These are phyloP conservation scores for Ceyx margarethae DNA, from an alignment of 2,113 vertebrate species.

Conservation along the genomic window DNA sequence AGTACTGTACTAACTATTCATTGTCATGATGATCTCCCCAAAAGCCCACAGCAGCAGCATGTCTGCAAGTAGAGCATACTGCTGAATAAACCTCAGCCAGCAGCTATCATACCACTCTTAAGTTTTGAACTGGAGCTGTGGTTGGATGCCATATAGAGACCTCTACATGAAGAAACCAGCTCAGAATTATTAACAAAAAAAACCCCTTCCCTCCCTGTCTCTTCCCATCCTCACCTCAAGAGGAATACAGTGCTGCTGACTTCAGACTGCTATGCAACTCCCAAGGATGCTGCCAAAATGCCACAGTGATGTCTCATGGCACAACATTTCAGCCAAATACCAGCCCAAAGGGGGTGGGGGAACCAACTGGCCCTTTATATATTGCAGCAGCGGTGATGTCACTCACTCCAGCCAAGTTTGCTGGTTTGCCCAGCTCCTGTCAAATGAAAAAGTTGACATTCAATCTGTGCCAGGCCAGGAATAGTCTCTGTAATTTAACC, in stretches of 20 bases:
- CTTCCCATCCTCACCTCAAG: neutral
- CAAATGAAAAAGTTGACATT: constrained; percentile 57
- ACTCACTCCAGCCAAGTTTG: neutral
- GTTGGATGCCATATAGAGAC: neutral
- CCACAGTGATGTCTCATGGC: constrained; percentile 9
- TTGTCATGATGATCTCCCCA: neutral
- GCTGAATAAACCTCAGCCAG: neutral
- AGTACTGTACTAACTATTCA: neutral
- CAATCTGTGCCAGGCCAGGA: constrained; percentile 38
- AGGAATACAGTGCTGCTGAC: neutral
- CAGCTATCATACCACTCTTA: neutral
- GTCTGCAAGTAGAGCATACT: neutral
- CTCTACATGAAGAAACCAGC: neutral
- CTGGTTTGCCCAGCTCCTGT: constrained; percentile 3
- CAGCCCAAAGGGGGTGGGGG: neutral
- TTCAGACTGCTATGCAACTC: neutral
- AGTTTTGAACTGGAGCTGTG: neutral
- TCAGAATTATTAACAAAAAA: neutral
- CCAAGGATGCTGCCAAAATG: constrained; percentile 19
- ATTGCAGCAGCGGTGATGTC: constrained; percentile 59
- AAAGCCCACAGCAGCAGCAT: neutral
- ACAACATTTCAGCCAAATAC: constrained; percentile 42
- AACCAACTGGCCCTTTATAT: neutral
- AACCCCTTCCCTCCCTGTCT: neutral
- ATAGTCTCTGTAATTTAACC: constrained; percentile 61